phyloP scores from a whole-genome alignment of 2,113 vertebrate species.

The Peromyscus maniculatus region DNA sequence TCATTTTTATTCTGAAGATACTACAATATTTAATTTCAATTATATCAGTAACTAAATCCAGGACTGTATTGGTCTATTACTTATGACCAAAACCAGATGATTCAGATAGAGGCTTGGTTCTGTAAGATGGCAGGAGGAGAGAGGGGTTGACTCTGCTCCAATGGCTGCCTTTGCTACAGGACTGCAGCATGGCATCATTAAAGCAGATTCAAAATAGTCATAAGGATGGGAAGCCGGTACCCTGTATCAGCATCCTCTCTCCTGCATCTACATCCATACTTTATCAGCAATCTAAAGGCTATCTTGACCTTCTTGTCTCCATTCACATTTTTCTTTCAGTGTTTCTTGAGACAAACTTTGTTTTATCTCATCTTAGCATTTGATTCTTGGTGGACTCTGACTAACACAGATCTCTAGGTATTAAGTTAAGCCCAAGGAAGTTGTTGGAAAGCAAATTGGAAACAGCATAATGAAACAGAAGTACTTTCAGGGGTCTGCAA shows the following conservation, averaged over 20 bases:
- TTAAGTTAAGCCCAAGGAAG: background rate
- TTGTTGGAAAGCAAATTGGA: background rate
- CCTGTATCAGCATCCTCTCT: background rate
- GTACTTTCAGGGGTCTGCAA: background rate
- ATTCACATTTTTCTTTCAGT: background rate
- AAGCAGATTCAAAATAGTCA: background rate
- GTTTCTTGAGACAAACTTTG: background rate
- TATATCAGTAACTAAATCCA: background rate
- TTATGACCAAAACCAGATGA: background rate
- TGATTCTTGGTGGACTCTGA: background rate
- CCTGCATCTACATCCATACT: background rate
- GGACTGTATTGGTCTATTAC: background rate
- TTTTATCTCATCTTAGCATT: background rate
- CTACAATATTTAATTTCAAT: background rate
- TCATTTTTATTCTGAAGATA: conserved; percentile 44
- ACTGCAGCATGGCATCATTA: too few species aligned
- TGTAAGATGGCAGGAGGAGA: background rate
- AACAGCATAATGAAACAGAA: background rate
- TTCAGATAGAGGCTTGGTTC: background rate
- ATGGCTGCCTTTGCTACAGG: background rate
- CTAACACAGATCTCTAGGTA: background rate
- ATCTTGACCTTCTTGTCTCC: background rate
- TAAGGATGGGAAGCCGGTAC: background rate
- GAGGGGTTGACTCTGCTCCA: background rate
- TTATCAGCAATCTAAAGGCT: background rate